These are phyloP conservation scores for Encarsia formosa DNA, from an alignment of 2,888 invertebrate species.

Conservation along the genomic window DNA sequence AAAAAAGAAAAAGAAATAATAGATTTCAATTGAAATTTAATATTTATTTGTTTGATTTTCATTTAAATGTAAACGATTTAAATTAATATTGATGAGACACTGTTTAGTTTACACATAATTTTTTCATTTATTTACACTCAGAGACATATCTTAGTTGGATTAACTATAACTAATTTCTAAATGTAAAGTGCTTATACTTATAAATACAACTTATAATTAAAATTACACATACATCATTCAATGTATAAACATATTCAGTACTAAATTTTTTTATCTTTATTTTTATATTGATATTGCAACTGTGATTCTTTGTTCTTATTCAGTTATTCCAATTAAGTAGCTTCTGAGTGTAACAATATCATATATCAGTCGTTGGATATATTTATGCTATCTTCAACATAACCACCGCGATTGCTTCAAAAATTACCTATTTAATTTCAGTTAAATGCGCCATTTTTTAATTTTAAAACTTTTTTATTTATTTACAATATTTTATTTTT, in stretches of 20 bases:
- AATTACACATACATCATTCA: background rate
- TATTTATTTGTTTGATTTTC: slow-evolving; percentile 21
- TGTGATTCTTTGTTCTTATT: background rate
- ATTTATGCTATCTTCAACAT: slow-evolving; percentile 8
- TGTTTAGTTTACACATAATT: slow-evolving; percentile 21
- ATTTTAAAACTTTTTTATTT: slow-evolving; percentile 21
- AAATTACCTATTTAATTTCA: slow-evolving; percentile 3
- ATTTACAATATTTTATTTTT: slow-evolving; percentile 20
- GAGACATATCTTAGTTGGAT: slow-evolving; percentile 11
- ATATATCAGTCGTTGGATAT: slow-evolving; percentile 19
- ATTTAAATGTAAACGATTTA: slow-evolving; percentile 16
- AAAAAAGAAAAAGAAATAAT: slow-evolving; percentile 7
- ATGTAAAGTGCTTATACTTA: background rate
- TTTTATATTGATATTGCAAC: background rate
- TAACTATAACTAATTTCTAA: slow-evolving; percentile 2
- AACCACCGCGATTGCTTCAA: slow-evolving; percentile 18
- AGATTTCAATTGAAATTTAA: slow-evolving; percentile 15
- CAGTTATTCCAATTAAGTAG: slow-evolving; percentile 10
- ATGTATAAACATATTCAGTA: background rate
- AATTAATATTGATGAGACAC: slow-evolving; percentile 15
- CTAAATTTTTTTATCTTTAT: background rate
- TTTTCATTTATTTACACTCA: slow-evolving; percentile 16
- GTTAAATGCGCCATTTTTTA: slow-evolving; percentile 14
- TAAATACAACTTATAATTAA: background rate
- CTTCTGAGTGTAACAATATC: slow-evolving; percentile 14